Base-by-base conservation (phyloP, 2,888 invertebrate species). In the Lapara coniferarum region DNA sequence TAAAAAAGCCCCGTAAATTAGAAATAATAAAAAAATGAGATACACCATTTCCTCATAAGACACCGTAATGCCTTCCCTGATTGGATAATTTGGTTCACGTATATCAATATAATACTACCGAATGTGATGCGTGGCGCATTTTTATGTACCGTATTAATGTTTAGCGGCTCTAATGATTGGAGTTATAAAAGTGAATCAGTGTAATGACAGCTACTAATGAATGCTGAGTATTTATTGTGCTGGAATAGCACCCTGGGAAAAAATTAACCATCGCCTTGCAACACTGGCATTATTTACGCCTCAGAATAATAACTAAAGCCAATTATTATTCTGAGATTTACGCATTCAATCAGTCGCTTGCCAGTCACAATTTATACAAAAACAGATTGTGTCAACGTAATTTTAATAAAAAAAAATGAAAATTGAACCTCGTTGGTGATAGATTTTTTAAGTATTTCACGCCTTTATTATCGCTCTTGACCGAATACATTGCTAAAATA, bases 21-120 rank as follows among this genome's bases (percentile, higher is more conserved):
- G n/a, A 53, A 53, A 59, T 10, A 1, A 8, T 63, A 37, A 59
- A 72, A 10, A 69, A 53, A 25, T 58, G 1, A 66, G n/a, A 30
- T 16, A 66, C 16, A 44, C 19, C 13, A 25, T 57, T 14, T 57
- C 16, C 58, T 14, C 66, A 53, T 67, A 53, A 25, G 12, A 10
- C 68, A 37, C 19, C 74, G 71, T 56, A 19, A 25, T 57, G 67
- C 66, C 68, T 2, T 69, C 71, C 46, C 69, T 75, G 74, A 82
- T 79, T 76, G 70, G 74, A 63, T 74, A 71, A 76, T 77, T 77
- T 69, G 59, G 72, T 73, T 68, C 66, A 69, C 73, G 69, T 78
- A 78, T 74, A 66, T 76, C 73, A 78, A 68, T 69, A 73, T 77
- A 72, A 76, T 78, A 69, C 67, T 70, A 74, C 71, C 72, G 74